Evolutionary conservation across 2,797 vertebrate species (phyloP).

Genomic region (Cichlasoma orientale): DNA sequence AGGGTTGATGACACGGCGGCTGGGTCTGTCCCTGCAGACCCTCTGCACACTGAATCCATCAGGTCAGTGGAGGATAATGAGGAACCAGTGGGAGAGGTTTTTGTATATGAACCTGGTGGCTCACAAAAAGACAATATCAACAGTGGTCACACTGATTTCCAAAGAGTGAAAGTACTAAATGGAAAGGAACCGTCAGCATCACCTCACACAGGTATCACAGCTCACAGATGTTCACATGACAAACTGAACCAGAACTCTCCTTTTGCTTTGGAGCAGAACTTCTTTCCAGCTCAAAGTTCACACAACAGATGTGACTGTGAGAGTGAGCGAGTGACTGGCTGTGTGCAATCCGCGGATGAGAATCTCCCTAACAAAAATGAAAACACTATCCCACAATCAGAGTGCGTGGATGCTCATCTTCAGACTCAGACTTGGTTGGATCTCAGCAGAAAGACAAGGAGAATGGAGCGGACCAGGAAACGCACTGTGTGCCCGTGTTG

Average conservation of each 20-base stretch:
- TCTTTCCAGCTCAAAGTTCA: neutral
- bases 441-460: conserved; percentile 14
- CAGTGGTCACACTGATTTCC: neutral
- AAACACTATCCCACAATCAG: neutral
- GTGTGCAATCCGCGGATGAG: conserved; percentile 60
- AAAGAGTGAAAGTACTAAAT: neutral
- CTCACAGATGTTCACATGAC: neutral
- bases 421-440: conserved; percentile 5
- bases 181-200: neutral
- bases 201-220: neutral
- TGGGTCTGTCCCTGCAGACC: neutral
- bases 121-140: neutral
- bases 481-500: conserved; percentile 72
- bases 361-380: conserved; percentile 36
- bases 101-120: neutral
- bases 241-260: neutral
- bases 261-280: neutral
- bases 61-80: conserved; percentile 39
- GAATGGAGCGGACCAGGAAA: conserved; percentile 50
- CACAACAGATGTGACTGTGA: neutral
- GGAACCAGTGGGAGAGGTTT: conserved; percentile 12
- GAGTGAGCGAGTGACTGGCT: conserved; percentile 4
- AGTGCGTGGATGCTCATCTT: neutral
- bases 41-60: neutral
- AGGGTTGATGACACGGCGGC: conserved; percentile 40